A percentile compares a stretch with the other conserved stretches of the same genome.
Conservation (phyloP, 2,113 vertebrate genomes). For the Catharus fuscescens region DNA sequence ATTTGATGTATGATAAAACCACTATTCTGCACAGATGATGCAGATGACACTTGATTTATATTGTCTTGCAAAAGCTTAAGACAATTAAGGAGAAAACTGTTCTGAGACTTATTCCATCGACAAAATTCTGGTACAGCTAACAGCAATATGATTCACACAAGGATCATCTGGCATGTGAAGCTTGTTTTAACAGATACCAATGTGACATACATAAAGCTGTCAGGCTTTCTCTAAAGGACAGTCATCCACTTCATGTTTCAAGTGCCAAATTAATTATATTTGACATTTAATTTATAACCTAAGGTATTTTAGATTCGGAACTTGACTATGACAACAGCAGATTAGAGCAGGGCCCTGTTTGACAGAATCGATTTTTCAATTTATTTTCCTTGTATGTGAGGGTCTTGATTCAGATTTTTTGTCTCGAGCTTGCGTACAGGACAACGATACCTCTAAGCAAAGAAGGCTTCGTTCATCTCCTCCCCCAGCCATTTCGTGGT, state of each 20-base stretch:
- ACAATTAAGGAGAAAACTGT: constrained; percentile 53
- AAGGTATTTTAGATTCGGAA: constrained; percentile 69
- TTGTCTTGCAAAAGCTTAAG: constrained; percentile 38
- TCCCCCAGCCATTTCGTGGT: background rate
- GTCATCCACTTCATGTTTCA: constrained; percentile 62
- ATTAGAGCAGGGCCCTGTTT: constrained; percentile 56
- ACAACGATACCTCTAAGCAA: constrained; percentile 60
- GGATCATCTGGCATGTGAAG: constrained; percentile 63
- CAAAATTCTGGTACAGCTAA: constrained; percentile 63
- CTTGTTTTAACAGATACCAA: constrained; percentile 67
- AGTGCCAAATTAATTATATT: constrained; percentile 77
- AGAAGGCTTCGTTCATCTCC: background rate
- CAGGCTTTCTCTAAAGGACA: constrained; percentile 71
- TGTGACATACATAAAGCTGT: constrained; percentile 73
- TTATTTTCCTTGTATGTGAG: constrained; percentile 54
- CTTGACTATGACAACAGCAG: constrained; percentile 65
- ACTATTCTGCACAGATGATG: constrained; percentile 37
- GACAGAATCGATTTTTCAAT: constrained; percentile 71
- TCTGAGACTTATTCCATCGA: constrained; percentile 38
- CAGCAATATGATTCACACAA: constrained; percentile 62
- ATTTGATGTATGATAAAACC: constrained; percentile 36
- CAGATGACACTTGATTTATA: constrained; percentile 55
- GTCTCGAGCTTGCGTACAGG: background rate
- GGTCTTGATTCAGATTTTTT: constrained; percentile 13
- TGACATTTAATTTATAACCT: constrained; percentile 79